Conservation (phyloP, 2,797 vertebrate species). For the Dryobates pubescens region DNA sequence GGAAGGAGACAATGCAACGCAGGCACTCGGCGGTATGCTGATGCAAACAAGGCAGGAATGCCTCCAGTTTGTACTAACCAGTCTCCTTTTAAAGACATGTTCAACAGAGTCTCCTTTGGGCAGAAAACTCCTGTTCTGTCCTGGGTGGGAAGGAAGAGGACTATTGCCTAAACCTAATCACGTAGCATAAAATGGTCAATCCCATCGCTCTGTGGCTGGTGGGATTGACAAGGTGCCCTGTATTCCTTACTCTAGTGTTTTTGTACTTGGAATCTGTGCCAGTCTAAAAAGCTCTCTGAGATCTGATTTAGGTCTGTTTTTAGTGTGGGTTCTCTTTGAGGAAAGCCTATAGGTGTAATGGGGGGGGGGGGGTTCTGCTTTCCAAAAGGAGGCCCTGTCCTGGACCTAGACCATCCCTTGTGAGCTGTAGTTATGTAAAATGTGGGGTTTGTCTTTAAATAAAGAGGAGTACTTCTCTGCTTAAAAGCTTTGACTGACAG, state of each 20-base stretch:
- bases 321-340: not conserved
- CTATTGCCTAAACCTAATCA: not conserved
- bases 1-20: not conserved
- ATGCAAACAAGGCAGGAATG: not conserved
- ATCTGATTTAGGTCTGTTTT: not conserved
- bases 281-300: not conserved
- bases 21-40: not conserved
- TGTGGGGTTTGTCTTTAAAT: not conserved
- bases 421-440: not conserved
- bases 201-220: not conserved
- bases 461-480: not conserved
- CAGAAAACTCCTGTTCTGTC: not conserved
- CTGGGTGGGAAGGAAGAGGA: not conserved
- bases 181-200: rapidly evolving
- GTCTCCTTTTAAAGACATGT: not conserved
- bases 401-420: not conserved
- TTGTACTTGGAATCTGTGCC: not conserved
- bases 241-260: not conserved
- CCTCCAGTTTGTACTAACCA: not conserved
- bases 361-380: not conserved
- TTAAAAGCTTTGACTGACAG: not conserved
- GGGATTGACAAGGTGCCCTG: not conserved
- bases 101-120: not conserved
- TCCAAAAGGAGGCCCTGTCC: not conserved
- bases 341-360: not conserved